Base-by-base conservation (phyloP, 2,113 vertebrate species). In the Trematomus loennbergii region DNA sequence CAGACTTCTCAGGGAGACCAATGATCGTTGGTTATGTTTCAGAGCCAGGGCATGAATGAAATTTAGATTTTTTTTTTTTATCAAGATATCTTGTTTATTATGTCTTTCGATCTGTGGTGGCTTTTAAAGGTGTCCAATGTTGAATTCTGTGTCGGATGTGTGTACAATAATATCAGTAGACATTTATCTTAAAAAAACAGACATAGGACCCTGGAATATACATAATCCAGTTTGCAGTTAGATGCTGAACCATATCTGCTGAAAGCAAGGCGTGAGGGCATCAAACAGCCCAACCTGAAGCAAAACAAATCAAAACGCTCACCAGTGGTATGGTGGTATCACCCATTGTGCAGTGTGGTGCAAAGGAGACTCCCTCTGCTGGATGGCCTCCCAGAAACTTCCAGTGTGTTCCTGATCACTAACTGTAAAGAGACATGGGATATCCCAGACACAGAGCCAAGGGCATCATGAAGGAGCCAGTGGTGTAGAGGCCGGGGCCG, bases 311-410 rank as follows among this genome's bases (percentile, higher is more conserved):
- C 29, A 29, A 29, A 29, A 29, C 29, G 29, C 49, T 50, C 36
- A 1, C 22, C 66, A 20, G 65, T 60, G 20, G 36, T 46, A 10
- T 63, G 18, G 36, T n/a, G n/a, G n/a, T n/a, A n/a, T n/a, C n/a
- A n/a, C n/a, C 72, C 36, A 20, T 70, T 79, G 64, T 75, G 22
- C 76, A 71, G 22, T 54, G 59, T 65, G 29, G 74, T 63, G 64
- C 20, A 76, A 22, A 67, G 45, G 33, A 68, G 55, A 36, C 25
- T 55, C 54, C 53, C 64, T 58, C 70, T 16, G 20, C 54, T 76
- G 77, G 72, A 76, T 62, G 25, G 48, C 43, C 62, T 67, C 54
- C 71, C 75, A 71, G 49, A 78, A 36, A 20, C 29, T 40, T 49
- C 54, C 48, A 9, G n/a, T 48, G 36, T 4, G 5, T 72, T 78